Evolutionary conservation across 2,888 invertebrate genomes (phyloP), one percentile per base, ranked within the genome.

Genomic region (Caenorhabditis sinica): DNA sequence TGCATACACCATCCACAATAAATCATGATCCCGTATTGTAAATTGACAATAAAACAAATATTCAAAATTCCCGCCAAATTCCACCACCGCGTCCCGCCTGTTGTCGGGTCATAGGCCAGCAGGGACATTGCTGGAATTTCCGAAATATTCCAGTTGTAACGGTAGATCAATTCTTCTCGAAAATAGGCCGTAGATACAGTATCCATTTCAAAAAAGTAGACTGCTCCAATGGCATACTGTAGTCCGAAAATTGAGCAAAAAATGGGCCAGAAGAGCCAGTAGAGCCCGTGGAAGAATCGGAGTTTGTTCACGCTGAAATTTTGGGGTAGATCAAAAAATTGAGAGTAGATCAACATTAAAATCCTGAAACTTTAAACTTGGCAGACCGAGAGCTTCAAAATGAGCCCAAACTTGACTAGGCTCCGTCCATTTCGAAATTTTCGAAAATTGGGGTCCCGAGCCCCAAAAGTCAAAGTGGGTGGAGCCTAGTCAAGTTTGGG

Each of bases 1-100:
- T 77, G 11, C 68, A 69, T 69, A 0, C 25, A 45, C 33, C 60
- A 43, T 43, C 49, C 76, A 69, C 75, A 75, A 33, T 66, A 66
- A 8, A 75, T 33, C 56, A 75, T 75, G 40, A 66, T 45, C 4
- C n/a, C 11, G 23, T 75, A 75, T 23, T 53, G 53, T 11, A 20
- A 30, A 20, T 1, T 43, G 17, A 71, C 40, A 58, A 71, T 58
- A 1, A 30, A 40, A 11, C 2, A 23, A 23, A 71, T 58, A n/a
- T 17, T 40, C 15, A 68, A n/a, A 8, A 49, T 33, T 1, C 49
- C 30, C 9, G 23, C n/a, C 2, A 68, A 51, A 23, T 36, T 51
- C n/a, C 20, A 2, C 68, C 68, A 68, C 3, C 53, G 13, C 1
- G 51, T 8, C 6, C 36, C 9, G 9, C 53, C 53, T 15, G 9